phyloP scores from a whole-genome alignment of 2,113 vertebrate species.

The Agapornis roseicollis region DNA sequence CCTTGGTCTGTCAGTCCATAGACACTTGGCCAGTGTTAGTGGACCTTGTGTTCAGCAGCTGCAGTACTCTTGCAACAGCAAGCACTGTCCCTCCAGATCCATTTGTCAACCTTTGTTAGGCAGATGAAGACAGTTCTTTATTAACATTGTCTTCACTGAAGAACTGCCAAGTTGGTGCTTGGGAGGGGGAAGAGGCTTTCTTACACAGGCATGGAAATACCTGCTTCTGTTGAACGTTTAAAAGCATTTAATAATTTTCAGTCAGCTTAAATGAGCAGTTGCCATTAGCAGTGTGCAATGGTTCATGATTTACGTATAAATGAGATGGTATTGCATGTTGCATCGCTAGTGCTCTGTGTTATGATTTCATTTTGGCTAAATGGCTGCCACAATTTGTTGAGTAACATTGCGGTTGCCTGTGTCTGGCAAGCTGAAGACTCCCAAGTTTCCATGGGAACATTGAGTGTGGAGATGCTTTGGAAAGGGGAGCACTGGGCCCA shows the following conservation, averaged over 20 bases:
- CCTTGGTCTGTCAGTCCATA: not conserved
- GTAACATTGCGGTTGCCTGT: not conserved
- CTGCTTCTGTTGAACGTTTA: not conserved
- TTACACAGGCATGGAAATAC: not conserved
- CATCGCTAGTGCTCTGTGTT: not conserved
- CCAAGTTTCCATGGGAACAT: not conserved
- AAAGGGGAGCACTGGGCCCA: not conserved
- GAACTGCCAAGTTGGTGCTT: not conserved
- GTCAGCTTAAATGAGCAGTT: not conserved
- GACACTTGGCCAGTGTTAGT: not conserved
- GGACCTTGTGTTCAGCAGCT: not conserved
- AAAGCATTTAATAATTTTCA: not conserved
- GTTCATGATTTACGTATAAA: not conserved
- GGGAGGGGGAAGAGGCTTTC: not conserved
- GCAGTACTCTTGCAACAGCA: not conserved
- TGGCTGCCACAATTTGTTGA: not conserved
- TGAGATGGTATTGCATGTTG: not conserved
- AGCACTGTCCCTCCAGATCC: not conserved
- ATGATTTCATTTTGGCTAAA: not conserved
- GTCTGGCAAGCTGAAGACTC: not conserved
- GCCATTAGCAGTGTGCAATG: not conserved
- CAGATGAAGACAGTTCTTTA: not conserved
- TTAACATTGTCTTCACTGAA: not conserved
- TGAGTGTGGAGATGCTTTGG: not conserved
- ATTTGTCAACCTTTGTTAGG: not conserved